A percentile compares a stretch with the other conserved stretches of the same genome.
Conservation (phyloP, 2,888 invertebrate species). For the Cerastis leucographa region DNA sequence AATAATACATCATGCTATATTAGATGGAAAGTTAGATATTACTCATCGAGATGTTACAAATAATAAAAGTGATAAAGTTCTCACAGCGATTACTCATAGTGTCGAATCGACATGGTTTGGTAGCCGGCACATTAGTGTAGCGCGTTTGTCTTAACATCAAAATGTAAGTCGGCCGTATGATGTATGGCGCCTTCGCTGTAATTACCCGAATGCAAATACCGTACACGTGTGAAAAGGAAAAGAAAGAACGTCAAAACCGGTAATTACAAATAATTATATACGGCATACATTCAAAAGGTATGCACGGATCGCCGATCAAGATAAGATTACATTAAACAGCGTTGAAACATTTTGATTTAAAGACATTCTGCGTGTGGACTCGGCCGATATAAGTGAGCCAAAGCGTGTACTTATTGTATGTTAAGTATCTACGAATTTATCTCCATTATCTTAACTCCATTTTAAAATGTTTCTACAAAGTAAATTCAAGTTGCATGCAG, state of each 20-base stretch:
- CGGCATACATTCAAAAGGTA: slow-evolving; percentile 87
- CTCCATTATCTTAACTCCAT: slow-evolving; percentile 70
- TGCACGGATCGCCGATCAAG: slow-evolving; percentile 87
- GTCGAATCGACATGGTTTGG: slow-evolving; percentile 85
- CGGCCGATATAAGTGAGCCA: slow-evolving; percentile 80
- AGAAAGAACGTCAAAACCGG: slow-evolving; percentile 88
- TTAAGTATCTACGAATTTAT: slow-evolving; percentile 85
- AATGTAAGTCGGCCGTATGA: slow-evolving; percentile 85
- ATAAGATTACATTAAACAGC: slow-evolving; percentile 89
- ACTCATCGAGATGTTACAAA: slow-evolving; percentile 85
- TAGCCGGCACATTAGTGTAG: slow-evolving; percentile 81
- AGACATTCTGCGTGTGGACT: slow-evolving; percentile 86
- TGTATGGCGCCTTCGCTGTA: slow-evolving; percentile 87
- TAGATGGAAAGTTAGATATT: slow-evolving; percentile 89
- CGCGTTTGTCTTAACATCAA: slow-evolving; percentile 87
- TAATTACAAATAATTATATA: slow-evolving; percentile 89
- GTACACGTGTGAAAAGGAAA: slow-evolving; percentile 89
- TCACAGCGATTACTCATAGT: slow-evolving; percentile 86
- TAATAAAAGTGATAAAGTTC: slow-evolving; percentile 87
- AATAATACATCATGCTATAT: slow-evolving; percentile 90
- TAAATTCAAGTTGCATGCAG: slow-evolving; percentile 40
- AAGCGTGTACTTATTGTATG: slow-evolving; percentile 89
- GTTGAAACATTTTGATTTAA: slow-evolving; percentile 90
- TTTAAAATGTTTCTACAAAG: slow-evolving; percentile 46
- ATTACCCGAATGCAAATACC: slow-evolving; percentile 89